A percentile compares a stretch with the other conserved stretches of the same genome.
Conservation (phyloP, 2,113 vertebrate species). For the Telmatochromis brichardi region DNA sequence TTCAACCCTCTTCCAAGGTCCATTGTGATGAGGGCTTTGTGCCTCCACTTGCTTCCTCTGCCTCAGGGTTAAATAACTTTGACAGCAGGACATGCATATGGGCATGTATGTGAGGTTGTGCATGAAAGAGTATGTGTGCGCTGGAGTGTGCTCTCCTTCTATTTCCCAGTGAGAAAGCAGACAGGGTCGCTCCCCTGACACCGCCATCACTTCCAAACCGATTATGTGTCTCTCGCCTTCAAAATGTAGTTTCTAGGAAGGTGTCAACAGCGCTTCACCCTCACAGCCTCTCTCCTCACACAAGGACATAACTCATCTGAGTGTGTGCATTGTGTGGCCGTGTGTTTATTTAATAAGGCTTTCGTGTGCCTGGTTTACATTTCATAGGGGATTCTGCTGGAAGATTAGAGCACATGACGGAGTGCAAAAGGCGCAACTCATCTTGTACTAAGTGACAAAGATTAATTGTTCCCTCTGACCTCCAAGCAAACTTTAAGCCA, state of each 20-base stretch:
- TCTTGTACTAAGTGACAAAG: slow-evolving; percentile 33
- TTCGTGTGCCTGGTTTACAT: background rate
- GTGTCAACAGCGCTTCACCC: background rate
- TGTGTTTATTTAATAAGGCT: background rate
- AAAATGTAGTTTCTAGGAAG: slow-evolving; percentile 4
- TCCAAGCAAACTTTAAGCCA: slow-evolving; percentile 25
- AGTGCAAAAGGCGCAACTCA: background rate
- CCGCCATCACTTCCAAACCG: background rate
- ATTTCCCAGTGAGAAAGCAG: background rate
- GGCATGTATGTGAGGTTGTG: background rate
- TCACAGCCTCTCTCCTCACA: background rate
- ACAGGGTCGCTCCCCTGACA: background rate
- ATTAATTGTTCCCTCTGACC: slow-evolving; percentile 44
- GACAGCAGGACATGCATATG: background rate
- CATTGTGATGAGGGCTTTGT: background rate
- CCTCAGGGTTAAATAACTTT: slow-evolving; percentile 12
- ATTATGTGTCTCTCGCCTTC: slow-evolving; percentile 30
- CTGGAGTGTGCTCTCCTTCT: background rate
- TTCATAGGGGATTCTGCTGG: background rate
- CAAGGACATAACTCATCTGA: background rate
- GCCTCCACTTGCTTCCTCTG: background rate
- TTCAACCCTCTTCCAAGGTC: background rate
- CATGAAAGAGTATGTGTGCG: background rate
- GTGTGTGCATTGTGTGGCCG: background rate
- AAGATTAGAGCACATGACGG: slow-evolving; percentile 2